Conservation (phyloP, 2,888 invertebrate genomes). For the Sipha maydis region DNA sequence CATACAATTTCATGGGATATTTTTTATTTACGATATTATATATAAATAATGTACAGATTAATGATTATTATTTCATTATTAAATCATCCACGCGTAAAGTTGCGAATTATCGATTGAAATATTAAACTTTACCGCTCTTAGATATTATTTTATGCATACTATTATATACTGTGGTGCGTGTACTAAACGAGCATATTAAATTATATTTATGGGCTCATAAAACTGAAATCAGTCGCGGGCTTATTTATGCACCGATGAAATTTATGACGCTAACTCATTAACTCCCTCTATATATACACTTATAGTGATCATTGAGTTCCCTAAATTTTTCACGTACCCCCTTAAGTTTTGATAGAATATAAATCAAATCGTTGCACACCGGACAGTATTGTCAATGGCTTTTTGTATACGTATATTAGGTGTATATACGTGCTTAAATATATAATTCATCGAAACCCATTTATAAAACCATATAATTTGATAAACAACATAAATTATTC, state of each 20-base stretch:
- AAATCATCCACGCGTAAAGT: not conserved
- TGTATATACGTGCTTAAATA: constrained; percentile 1
- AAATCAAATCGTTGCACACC: constrained; percentile 34
- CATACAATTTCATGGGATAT: not conserved
- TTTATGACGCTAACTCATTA: constrained; percentile 58
- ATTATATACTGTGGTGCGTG: constrained; percentile 43
- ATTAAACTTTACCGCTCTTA: constrained; percentile 40
- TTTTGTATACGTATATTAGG: constrained; percentile 1
- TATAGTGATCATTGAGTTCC: constrained; percentile 32
- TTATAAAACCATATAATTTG: constrained; percentile 35
- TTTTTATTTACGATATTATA: not conserved
- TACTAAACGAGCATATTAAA: constrained; percentile 60
- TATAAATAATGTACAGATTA: not conserved
- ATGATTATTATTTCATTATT: not conserved
- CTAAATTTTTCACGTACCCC: constrained; percentile 49
- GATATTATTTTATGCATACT: constrained; percentile 5
- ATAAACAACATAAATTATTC: not conserved
- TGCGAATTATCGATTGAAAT: constrained; percentile 48
- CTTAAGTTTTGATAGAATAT: constrained; percentile 44
- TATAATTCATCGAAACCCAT: constrained; percentile 22
- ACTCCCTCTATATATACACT: not conserved
- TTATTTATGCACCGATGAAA: constrained; percentile 54
- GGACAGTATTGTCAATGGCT: constrained; percentile 28
- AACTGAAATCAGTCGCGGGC: constrained; percentile 59
- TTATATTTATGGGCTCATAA: constrained; percentile 60